These are phyloP conservation scores for Diacarnus erythraeanus DNA, from an alignment of 37 sponge, comb jelly and placozoan species.

Conservation along the genomic window DNA sequence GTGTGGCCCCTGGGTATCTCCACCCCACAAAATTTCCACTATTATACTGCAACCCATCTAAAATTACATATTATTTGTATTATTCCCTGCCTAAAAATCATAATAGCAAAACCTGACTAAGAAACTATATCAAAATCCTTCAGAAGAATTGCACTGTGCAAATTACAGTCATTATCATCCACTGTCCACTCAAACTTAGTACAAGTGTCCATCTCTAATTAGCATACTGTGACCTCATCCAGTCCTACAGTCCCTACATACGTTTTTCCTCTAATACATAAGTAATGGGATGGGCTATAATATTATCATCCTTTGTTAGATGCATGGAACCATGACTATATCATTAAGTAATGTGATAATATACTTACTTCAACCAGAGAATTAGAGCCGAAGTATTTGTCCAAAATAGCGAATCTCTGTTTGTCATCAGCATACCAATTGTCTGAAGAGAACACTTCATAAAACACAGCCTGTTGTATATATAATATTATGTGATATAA, in stretches of 20 bases:
- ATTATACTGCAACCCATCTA: too few relatives aligned
- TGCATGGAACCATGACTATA: not conserved
- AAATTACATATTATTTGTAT: too few relatives aligned
- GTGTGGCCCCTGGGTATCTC: too few relatives aligned
- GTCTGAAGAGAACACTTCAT: conserved; percentile 1
- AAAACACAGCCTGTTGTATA: not conserved
- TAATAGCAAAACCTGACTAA: too few relatives aligned
- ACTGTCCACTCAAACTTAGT: too few relatives aligned
- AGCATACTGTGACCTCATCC: too few relatives aligned
- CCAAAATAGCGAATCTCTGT: not conserved
- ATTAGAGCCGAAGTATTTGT: not conserved
- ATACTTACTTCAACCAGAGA: conserved; percentile 1
- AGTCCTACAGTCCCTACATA: not conserved
- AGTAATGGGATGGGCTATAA: not conserved
- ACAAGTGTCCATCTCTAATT: too few relatives aligned
- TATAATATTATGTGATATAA: not conserved
- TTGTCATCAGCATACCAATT: conserved; percentile 1
- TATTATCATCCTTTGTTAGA: not conserved
- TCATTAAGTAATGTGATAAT: not conserved
- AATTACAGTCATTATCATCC: too few relatives aligned
- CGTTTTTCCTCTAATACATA: not conserved
- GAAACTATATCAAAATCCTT: too few relatives aligned
- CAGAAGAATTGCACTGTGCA: too few relatives aligned
- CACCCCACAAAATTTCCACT: too few relatives aligned
- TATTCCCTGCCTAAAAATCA: too few relatives aligned